Conservation (phyloP, 2,888 invertebrate species). For the Nemoura dubitans region DNA sequence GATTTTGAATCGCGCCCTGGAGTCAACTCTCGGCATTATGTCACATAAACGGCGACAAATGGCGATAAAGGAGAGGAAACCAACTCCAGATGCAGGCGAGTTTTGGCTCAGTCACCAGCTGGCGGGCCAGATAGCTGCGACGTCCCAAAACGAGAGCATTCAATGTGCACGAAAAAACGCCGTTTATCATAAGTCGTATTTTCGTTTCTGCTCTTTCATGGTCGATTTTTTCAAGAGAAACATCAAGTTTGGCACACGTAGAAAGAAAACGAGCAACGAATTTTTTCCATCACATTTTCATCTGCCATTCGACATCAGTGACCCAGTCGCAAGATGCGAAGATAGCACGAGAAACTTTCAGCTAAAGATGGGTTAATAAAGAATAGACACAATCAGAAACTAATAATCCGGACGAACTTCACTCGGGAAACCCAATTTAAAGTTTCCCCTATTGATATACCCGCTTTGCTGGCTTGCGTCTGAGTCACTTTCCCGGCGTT, state of each 20-base stretch:
- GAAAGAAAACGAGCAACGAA: not conserved
- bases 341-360: not conserved
- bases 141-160: not conserved
- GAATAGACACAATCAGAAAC: not conserved
- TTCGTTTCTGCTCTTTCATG: not conserved
- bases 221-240: not conserved
- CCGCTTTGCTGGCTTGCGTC: too few species aligned
- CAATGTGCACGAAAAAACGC: not conserved
- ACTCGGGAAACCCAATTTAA: not conserved
- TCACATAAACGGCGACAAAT: too few species aligned
- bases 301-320: not conserved
- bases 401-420: not conserved
- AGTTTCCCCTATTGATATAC: slow-evolving; percentile 7
- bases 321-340: not conserved
- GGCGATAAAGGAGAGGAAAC: too few species aligned
- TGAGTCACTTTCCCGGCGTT: too few species aligned
- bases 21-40: not conserved
- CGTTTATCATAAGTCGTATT: not conserved
- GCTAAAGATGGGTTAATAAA: not conserved
- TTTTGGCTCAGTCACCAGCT: not conserved
- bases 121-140: not conserved
- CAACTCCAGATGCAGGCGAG: too few species aligned
- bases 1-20: not conserved
- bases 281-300: not conserved
- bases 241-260: too few species aligned